A percentile compares a stretch with the other conserved stretches of the same genome.
phyloP scores from a whole-genome alignment of 2,888 invertebrate genomes.

The Pristionchus fissidentatus region DNA sequence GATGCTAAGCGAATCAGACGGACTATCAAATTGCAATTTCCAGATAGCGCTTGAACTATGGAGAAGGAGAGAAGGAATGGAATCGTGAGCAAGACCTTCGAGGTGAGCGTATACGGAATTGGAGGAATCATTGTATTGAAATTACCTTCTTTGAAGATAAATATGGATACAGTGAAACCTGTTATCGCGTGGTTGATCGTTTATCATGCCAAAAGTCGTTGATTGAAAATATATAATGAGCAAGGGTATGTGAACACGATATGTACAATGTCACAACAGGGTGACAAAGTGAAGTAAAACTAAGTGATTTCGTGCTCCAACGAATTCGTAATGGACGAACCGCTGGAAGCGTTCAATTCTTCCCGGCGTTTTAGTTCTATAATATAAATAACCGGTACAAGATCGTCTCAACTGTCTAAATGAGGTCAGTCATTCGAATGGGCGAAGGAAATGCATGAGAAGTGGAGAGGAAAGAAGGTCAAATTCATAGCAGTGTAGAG shows the following conservation, averaged over 20 bases:
- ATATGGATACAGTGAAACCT: neutral
- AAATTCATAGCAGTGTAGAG: no score
- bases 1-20: no score
- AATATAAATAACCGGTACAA: constrained; percentile 59
- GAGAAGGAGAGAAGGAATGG: neutral
- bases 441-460: constrained; percentile 46
- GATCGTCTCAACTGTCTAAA: constrained; percentile 68
- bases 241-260: constrained; percentile 61
- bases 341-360: no score
- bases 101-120: constrained; percentile 21
- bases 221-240: no score
- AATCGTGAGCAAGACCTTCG: constrained; percentile 32
- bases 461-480: constrained; percentile 47
- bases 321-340: no score
- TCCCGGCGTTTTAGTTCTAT: no score
- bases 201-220: constrained; percentile 60
- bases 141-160: no score
- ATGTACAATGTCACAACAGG: constrained; percentile 68
- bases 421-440: constrained; percentile 58
- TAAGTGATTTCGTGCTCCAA: neutral
- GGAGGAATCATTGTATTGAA: no score
- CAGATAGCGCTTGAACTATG: constrained; percentile 22
- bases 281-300: no score
- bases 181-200: neutral
- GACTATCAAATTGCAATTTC: no score